Conservation (phyloP, 1,140 invertebrate genomes). For the Ectropis grisescens region DNA sequence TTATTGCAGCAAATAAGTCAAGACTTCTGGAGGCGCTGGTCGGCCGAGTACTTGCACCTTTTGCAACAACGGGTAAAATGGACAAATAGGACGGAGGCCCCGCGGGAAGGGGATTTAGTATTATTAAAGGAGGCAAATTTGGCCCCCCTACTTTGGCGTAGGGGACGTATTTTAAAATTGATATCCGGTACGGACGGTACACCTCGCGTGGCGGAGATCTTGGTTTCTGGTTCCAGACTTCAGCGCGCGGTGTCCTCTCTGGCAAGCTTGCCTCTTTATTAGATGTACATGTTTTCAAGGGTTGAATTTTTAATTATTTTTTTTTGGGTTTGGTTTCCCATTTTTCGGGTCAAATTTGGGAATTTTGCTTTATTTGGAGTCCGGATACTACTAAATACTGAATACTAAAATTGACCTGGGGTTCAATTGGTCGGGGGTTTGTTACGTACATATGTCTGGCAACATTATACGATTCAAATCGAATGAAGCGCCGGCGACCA, state of each 20-base stretch:
- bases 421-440: too few relatives aligned
- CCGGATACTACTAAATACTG: background rate
- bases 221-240: background rate
- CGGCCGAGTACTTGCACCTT: too few relatives aligned
- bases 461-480: too few relatives aligned
- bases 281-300: too few relatives aligned
- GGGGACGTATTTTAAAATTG: background rate
- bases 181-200: background rate
- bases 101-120: constrained; percentile 14
- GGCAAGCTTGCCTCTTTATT: background rate
- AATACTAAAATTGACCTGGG: background rate
- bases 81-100: constrained; percentile 6
- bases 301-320: too few relatives aligned
- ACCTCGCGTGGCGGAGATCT: background rate
- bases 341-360: background rate
- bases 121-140: background rate
- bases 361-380: background rate
- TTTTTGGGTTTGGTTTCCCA: too few relatives aligned
- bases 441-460: too few relatives aligned
- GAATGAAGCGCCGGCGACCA: too few relatives aligned
- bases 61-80: constrained; percentile 28
- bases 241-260: background rate
- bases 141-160: background rate
- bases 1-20: constrained; percentile 7
- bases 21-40: background rate